Percentiles rank a stretch among this genome's conserved stretches.
These are phyloP conservation scores for Rhea americana DNA, from an alignment of 2,113 vertebrate genomes.

Conservation along the genomic window DNA sequence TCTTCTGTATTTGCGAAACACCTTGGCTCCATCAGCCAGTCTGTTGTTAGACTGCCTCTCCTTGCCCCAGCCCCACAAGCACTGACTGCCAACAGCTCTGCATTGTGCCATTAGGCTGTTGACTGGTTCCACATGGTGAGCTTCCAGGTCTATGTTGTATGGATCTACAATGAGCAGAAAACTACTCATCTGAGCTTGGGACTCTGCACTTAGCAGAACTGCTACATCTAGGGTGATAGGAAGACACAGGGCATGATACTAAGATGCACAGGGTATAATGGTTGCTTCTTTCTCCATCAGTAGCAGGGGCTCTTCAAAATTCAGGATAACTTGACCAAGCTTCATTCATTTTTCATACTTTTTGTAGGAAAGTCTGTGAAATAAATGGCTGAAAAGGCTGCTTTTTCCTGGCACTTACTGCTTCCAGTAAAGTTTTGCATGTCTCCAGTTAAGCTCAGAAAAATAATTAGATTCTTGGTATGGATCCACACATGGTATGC, in stretches of 20 bases:
- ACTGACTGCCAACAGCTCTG: not conserved
- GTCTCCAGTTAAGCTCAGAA: not conserved
- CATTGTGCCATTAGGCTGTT: not conserved
- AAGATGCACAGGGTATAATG: rapidly evolving
- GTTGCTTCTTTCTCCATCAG: not conserved
- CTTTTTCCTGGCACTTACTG: not conserved
- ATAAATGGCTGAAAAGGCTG: not conserved
- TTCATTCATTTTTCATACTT: not conserved
- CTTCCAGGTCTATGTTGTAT: rapidly evolving
- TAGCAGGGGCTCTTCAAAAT: not conserved
- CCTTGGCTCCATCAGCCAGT: not conserved
- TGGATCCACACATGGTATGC: rapidly evolving
- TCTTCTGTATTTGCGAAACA: not conserved
- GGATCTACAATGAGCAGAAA: not conserved
- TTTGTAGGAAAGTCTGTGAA: not conserved
- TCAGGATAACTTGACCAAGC: not conserved
- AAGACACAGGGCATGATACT: not conserved
- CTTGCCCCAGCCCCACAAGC: not conserved
- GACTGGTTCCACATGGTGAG: rapidly evolving
- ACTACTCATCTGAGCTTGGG: not conserved
- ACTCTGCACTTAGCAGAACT: not conserved
- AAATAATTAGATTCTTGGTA: not conserved
- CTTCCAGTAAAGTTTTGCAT: not conserved
- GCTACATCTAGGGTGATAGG: not conserved
- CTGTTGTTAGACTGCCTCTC: not conserved